These are phyloP conservation scores for Neopipo cinnamomea DNA, from an alignment of 2,113 vertebrate species.

Conservation along the genomic window DNA sequence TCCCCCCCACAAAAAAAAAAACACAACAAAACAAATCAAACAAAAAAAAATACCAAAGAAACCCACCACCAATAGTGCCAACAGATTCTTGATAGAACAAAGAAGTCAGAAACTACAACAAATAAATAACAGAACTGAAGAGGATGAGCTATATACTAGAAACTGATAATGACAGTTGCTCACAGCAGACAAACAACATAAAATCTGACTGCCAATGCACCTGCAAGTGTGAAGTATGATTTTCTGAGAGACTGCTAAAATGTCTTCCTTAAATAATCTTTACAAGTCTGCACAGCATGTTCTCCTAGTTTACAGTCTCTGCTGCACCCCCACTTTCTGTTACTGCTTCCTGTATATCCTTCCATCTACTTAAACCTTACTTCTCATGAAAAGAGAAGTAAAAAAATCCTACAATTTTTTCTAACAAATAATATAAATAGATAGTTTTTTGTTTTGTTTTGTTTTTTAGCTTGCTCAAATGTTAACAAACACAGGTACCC, in stretches of 20 bases:
- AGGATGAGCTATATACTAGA: background rate
- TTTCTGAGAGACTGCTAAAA: background rate
- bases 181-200: background rate
- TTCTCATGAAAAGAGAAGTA: background rate
- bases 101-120: background rate
- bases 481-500: background rate
- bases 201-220: background rate
- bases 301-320: background rate
- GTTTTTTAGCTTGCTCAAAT: background rate
- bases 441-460: background rate
- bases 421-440: background rate
- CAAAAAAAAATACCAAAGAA: too few relatives aligned
- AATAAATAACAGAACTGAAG: background rate
- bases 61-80: background rate
- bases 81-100: background rate
- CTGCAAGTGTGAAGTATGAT: background rate
- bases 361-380: background rate
- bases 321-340: background rate
- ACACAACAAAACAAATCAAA: too few relatives aligned
- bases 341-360: background rate
- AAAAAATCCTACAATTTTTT: background rate
- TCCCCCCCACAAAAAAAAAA: rapidly evolving
- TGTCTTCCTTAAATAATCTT: background rate
- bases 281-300: background rate
- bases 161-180: background rate